phyloP scores from a whole-genome alignment of 2,797 vertebrate genomes.

The Coranthus polyacanthus region DNA sequence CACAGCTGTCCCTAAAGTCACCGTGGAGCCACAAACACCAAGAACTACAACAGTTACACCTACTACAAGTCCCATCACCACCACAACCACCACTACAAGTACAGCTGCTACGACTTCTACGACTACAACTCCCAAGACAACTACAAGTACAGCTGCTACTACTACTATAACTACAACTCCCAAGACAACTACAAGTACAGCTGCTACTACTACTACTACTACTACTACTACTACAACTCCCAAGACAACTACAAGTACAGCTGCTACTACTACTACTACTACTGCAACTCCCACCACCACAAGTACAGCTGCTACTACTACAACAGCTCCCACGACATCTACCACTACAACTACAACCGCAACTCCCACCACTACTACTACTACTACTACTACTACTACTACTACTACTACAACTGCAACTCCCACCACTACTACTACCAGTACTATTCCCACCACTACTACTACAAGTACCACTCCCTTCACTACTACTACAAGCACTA shows the following conservation, averaged over 20 bases:
- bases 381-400: background rate
- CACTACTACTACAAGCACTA: background rate
- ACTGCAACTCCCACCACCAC: background rate
- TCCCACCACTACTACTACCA: conserved; percentile 1
- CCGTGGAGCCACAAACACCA: conserved; percentile 37
- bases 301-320: background rate
- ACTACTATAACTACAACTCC: background rate
- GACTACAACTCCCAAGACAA: background rate
- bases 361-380: conserved; percentile 1
- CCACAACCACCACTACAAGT: background rate
- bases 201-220: background rate
- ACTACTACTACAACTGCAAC: background rate
- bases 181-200: background rate
- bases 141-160: background rate
- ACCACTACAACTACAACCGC: background rate
- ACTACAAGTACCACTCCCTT: background rate
- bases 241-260: background rate
- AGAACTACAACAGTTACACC: conserved; percentile 28
- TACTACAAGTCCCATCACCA: no score
- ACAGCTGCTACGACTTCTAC: background rate
- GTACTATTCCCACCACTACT: background rate
- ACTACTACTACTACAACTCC: background rate
- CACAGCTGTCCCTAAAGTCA: conserved; percentile 52
- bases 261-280: background rate
- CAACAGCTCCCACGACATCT: background rate